phyloP scores from a whole-genome alignment of 64 coral and sea anemone genomes.

The Pocillopora verrucosa region DNA sequence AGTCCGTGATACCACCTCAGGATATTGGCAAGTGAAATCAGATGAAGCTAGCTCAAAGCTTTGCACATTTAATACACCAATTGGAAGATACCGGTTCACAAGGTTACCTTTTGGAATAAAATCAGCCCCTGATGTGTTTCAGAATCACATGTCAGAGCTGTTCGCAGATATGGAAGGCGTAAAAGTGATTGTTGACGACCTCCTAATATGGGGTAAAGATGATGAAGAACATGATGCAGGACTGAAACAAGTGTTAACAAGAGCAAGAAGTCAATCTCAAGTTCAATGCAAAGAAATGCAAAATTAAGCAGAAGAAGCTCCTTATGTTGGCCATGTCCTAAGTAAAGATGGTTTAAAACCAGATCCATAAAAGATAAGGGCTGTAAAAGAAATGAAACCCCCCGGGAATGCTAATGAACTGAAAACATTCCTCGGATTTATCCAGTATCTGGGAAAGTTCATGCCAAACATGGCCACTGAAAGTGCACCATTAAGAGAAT shows the following conservation, averaged over 20 bases:
- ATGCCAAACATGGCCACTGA: slow-evolving; percentile 30
- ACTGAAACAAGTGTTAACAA: slow-evolving; percentile 5
- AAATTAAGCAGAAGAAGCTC: slow-evolving; percentile 19
- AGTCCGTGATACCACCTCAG: slow-evolving; percentile 24
- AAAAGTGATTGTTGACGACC: slow-evolving; percentile 45
- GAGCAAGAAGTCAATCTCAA: slow-evolving; percentile 57
- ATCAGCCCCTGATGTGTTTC: slow-evolving; percentile 58
- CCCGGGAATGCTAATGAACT: slow-evolving; percentile 19
- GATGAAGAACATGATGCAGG: slow-evolving; percentile 42
- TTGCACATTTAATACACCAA: slow-evolving; percentile 28
- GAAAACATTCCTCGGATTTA: no score
- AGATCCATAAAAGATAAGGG: slow-evolving; percentile 51
- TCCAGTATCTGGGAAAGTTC: slow-evolving; percentile 3
- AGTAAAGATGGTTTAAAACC: slow-evolving; percentile 48
- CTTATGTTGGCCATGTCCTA: slow-evolving; percentile 42
- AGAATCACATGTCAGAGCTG: slow-evolving; percentile 43
- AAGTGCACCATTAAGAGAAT: slow-evolving; percentile 51
- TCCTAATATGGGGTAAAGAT: slow-evolving; percentile 34
- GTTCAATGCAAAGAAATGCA: slow-evolving; percentile 26
- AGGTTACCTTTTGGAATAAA: slow-evolving; percentile 57
- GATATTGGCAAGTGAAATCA: slow-evolving; percentile 45
- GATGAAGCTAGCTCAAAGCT: slow-evolving; percentile 41
- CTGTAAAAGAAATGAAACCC: slow-evolving; percentile 31
- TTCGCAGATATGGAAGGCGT: slow-evolving; percentile 20
- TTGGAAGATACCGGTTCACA: slow-evolving; percentile 51